phyloP scores from a whole-genome alignment of 2,888 invertebrate species.

The Eristalinus sepulchralis region DNA sequence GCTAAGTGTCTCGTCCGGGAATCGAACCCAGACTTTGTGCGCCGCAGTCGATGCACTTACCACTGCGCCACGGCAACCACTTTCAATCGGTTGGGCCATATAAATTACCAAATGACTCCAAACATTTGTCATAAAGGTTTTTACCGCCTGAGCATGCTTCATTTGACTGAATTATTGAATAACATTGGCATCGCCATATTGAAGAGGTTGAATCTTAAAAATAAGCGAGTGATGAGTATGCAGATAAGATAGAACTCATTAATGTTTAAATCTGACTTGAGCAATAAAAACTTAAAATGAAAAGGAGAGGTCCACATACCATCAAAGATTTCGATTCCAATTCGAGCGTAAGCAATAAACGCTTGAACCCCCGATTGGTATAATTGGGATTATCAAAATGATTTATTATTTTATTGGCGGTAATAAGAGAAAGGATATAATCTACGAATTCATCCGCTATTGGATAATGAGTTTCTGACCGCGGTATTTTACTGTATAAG shows the following conservation, averaged over 20 bases:
- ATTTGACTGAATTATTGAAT: background rate
- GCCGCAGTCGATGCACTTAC: too few species aligned
- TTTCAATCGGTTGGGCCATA: too few species aligned
- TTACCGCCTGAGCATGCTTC: background rate
- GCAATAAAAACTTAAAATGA: constrained; percentile 32
- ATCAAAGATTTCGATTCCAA: background rate
- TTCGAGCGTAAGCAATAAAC: constrained; percentile 36
- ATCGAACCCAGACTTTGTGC: too few species aligned
- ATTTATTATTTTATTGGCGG: constrained; percentile 57
- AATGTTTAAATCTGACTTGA: constrained; percentile 17
- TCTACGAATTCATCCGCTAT: background rate
- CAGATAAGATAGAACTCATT: constrained; percentile 56
- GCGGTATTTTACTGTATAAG: background rate
- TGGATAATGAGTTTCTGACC: background rate
- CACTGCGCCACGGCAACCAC: too few species aligned
- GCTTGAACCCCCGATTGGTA: constrained; percentile 59
- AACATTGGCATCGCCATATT: background rate
- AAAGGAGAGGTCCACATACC: constrained; percentile 3
- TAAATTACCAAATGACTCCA: constrained; percentile 13
- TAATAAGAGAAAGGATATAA: constrained; percentile 9
- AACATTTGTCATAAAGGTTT: constrained; percentile 38
- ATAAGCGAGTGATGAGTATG: constrained; percentile 28
- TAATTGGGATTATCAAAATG: constrained; percentile 42
- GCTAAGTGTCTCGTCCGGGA: too few species aligned
- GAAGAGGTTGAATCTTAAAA: constrained; percentile 22